phyloP scores from a whole-genome alignment of 2,888 invertebrate genomes.

The Phyllotreta striolata region DNA sequence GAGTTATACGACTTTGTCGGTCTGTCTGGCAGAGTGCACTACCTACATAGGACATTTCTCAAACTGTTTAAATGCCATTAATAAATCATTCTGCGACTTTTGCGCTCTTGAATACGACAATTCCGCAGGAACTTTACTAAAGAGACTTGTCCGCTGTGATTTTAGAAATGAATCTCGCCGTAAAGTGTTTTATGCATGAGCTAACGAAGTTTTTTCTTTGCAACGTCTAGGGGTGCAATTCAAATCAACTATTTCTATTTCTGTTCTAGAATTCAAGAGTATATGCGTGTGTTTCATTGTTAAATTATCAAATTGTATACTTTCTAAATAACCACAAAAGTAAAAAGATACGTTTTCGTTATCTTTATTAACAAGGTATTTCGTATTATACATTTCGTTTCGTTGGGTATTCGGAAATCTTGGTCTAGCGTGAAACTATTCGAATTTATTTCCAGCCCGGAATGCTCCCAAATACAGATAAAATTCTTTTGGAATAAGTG shows the following conservation, averaged over 20 bases:
- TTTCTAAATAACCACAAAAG: too few relatives aligned
- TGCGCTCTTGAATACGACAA: slow-evolving; percentile 27
- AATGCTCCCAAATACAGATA: slow-evolving; percentile 24
- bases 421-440: slow-evolving; percentile 27
- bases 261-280: too few relatives aligned
- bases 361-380: slow-evolving; percentile 18
- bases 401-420: slow-evolving; percentile 2
- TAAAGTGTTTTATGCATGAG: too few relatives aligned
- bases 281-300: too few relatives aligned
- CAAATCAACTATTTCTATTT: too few relatives aligned
- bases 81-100: slow-evolving; percentile 30
- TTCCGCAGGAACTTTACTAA: slow-evolving; percentile 9
- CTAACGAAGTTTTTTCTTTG: too few relatives aligned
- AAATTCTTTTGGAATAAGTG: slow-evolving; percentile 35
- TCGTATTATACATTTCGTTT: neutral
- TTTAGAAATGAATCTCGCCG: too few relatives aligned
- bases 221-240: too few relatives aligned
- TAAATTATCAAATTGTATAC: too few relatives aligned
- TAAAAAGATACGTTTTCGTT: too few relatives aligned
- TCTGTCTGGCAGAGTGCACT: slow-evolving; percentile 11
- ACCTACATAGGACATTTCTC: slow-evolving; percentile 24
- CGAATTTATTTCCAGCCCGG: slow-evolving; percentile 14
- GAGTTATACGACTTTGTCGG: slow-evolving; percentile 26
- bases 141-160: too few relatives aligned
- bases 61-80: slow-evolving; percentile 30